Conservation (phyloP, 92 coral and sea anemone species). For the Phymanthus crucifer region DNA sequence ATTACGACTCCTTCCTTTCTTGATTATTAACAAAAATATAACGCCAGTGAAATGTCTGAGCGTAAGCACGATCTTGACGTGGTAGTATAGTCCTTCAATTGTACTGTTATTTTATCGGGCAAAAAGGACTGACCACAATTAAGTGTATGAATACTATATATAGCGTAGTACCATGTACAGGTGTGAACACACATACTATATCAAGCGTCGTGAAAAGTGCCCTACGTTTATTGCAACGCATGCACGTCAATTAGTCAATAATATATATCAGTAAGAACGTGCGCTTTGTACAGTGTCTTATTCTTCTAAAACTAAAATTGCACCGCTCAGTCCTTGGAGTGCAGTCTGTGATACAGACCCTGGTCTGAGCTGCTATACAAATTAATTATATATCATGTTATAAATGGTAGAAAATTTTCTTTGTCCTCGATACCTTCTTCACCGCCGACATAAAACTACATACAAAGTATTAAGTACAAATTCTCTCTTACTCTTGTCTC, state of each 20-base stretch:
- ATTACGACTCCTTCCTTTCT: slow-evolving; percentile 26
- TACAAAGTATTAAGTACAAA: slow-evolving; percentile 96
- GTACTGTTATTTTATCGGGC: slow-evolving; percentile 21
- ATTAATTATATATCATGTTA: slow-evolving; percentile 88
- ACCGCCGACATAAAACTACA: slow-evolving; percentile 91
- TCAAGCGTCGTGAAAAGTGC: slow-evolving; percentile 89
- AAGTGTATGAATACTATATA: slow-evolving; percentile 32
- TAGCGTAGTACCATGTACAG: slow-evolving; percentile 23
- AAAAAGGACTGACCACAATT: slow-evolving; percentile 26
- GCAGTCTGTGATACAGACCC: slow-evolving; percentile 46
- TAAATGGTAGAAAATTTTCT: slow-evolving; percentile 93
- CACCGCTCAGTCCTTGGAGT: slow-evolving; percentile 58
- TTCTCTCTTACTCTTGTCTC: slow-evolving; percentile 42
- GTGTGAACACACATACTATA: slow-evolving; percentile 30
- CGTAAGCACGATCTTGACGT: slow-evolving; percentile 32
- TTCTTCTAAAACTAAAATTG: slow-evolving; percentile 94
- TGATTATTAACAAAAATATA: slow-evolving; percentile 36
- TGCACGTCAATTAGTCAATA: slow-evolving; percentile 81
- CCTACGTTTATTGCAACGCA: slow-evolving; percentile 84
- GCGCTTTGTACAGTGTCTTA: slow-evolving; percentile 94
- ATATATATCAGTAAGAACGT: slow-evolving; percentile 87
- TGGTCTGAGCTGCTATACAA: slow-evolving; percentile 83
- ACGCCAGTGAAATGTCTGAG: slow-evolving; percentile 40
- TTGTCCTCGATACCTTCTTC: slow-evolving; percentile 73
- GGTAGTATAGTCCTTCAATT: slow-evolving; percentile 15